Percentiles rank a stretch among this genome's conserved stretches.
Conservation (phyloP, 2,888 invertebrate species). For the Gymnocheta viridis region DNA sequence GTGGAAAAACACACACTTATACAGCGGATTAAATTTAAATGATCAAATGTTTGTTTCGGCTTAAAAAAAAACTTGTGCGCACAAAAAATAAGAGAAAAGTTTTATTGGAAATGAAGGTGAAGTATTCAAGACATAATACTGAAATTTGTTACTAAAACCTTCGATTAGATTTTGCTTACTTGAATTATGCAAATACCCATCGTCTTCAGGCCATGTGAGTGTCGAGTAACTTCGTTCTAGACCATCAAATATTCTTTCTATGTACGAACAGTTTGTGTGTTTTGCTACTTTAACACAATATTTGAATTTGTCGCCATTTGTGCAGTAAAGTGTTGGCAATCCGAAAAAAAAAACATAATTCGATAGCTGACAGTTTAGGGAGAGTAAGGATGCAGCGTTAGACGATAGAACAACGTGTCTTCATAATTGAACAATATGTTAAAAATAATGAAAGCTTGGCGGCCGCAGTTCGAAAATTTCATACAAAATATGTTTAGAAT, state of each 20-base stretch:
- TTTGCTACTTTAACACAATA: slow-evolving; percentile 4
- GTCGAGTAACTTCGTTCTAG: neutral
- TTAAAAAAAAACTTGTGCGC: neutral
- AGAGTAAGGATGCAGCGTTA: no score
- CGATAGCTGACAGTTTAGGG: no score
- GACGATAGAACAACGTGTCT: no score
- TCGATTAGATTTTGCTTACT: no score
- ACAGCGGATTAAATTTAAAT: slow-evolving; percentile 5
- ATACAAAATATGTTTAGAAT: no score
- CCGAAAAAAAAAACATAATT: no score
- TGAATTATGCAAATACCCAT: no score
- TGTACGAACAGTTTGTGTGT: neutral
- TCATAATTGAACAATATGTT: no score
- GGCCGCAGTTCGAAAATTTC: no score
- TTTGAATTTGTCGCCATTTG: no score
- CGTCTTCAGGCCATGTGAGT: neutral
- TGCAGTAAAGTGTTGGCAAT: no score
- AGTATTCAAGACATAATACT: neutral
- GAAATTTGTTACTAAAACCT: neutral
- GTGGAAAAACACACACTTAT: neutral
- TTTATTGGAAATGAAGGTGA: neutral
- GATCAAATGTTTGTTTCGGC: neutral
- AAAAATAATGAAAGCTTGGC: no score
- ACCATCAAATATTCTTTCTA: slow-evolving; percentile 14
- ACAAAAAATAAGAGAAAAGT: neutral